These are phyloP conservation scores for Tragelaphus imberbis DNA, from an alignment of 2,113 vertebrate genomes.

Conservation along the genomic window DNA sequence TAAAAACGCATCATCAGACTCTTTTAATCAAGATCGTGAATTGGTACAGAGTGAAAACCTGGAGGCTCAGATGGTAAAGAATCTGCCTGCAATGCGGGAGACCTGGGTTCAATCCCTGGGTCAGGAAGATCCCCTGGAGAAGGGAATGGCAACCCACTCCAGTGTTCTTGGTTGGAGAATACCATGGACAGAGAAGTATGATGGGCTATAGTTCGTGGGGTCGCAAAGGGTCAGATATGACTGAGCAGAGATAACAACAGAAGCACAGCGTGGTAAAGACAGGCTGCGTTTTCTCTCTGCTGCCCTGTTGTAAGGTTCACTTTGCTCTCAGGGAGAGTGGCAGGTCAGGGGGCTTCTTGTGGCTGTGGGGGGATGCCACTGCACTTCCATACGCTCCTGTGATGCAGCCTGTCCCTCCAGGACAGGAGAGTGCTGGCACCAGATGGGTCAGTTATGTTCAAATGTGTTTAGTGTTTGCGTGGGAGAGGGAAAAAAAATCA, in stretches of 20 bases:
- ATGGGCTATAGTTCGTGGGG: background rate
- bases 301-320: accelerated
- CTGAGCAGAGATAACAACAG: background rate
- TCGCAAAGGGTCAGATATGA: accelerated
- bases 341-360: background rate
- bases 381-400: accelerated
- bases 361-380: accelerated
- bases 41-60: background rate
- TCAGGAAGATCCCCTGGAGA: background rate
- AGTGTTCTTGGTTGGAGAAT: background rate
- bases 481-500: background rate
- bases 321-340: background rate
- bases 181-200: background rate
- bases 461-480: background rate
- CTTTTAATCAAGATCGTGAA: background rate
- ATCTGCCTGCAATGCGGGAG: background rate
- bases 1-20: background rate
- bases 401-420: background rate
- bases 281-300: background rate
- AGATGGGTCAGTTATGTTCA: background rate
- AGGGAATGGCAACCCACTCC: background rate
- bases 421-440: background rate
- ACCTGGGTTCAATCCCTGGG: background rate
- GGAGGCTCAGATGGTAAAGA: background rate
- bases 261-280: accelerated